These are phyloP conservation scores for Buathra laborator DNA, from an alignment of 2,888 invertebrate species.

Conservation along the genomic window DNA sequence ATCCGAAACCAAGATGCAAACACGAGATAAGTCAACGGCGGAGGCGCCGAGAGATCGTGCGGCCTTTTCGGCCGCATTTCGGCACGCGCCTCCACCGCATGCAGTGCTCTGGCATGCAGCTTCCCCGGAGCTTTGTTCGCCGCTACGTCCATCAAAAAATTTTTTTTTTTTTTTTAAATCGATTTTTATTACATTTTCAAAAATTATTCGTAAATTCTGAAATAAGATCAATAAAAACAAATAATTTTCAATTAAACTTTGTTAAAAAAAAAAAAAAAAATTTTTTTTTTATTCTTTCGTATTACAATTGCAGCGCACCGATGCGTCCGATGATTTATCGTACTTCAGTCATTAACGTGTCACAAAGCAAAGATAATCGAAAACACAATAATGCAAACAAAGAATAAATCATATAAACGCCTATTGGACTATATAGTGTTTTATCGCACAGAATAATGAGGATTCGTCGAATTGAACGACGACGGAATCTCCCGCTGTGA, in stretches of 20 bases:
- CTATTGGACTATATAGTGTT: no score
- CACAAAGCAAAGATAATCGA: neutral
- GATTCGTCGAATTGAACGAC: slow-evolving; percentile 19
- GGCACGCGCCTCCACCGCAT: slow-evolving; percentile 78
- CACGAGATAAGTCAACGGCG: slow-evolving; percentile 76
- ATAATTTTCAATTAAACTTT: no score
- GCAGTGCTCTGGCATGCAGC: slow-evolving; percentile 25
- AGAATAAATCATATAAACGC: neutral
- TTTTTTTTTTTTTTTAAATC: no score
- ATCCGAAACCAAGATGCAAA: slow-evolving; percentile 81
- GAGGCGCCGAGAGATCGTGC: slow-evolving; percentile 65
- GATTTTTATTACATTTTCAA: no score
- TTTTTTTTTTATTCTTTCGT: no score
- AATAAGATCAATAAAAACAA: no score
- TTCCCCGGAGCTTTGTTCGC: neutral
- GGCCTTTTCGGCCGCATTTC: slow-evolving; percentile 75
- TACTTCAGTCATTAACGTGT: slow-evolving; percentile 13
- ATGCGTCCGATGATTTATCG: neutral
- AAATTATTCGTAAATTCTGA: no score
- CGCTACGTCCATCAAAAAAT: neutral
- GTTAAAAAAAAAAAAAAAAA: no score
- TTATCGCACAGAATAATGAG: neutral
- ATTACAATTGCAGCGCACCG: no score
- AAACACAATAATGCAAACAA: slow-evolving; percentile 4
- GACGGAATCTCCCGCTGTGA: slow-evolving; percentile 62